These are phyloP conservation scores for Clarias macrocephalus DNA, from an alignment of 2,113 vertebrate species.

Conservation along the genomic window DNA sequence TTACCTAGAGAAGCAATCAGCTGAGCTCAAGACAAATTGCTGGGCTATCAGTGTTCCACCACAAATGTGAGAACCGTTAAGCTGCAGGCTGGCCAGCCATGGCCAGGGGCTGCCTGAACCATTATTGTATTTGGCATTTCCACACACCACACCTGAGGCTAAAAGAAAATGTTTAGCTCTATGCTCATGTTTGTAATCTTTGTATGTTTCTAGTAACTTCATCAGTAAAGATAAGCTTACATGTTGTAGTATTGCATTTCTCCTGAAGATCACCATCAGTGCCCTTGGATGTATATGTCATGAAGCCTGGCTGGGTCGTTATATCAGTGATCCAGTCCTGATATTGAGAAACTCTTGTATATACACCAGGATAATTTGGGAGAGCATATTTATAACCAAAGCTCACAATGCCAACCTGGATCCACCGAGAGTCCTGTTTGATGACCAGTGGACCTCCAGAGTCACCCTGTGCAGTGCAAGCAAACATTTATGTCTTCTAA, in stretches of 20 bases:
- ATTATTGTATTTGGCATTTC: constrained; percentile 44
- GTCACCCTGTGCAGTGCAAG: constrained; percentile 70
- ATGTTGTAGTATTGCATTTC: constrained; percentile 1
- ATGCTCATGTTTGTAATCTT: not conserved
- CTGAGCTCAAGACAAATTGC: constrained; percentile 66
- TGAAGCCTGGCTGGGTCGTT: constrained; percentile 48
- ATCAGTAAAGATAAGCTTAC: constrained; percentile 20
- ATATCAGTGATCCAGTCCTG: constrained; percentile 29
- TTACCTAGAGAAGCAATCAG: no score
- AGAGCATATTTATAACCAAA: constrained; percentile 77
- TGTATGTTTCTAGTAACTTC: not conserved
- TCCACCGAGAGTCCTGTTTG: constrained; percentile 36
- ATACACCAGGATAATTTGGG: no score
- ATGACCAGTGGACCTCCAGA: constrained; percentile 72
- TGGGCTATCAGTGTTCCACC: constrained; percentile 71
- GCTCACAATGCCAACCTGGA: constrained; percentile 72
- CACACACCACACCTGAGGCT: constrained; percentile 64
- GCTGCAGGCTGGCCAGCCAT: constrained; percentile 77
- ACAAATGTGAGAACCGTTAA: constrained; percentile 60
- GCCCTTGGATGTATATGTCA: constrained; percentile 56
- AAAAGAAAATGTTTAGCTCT: not conserved
- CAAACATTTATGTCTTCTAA: not conserved
- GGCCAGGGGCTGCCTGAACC: constrained; percentile 60
- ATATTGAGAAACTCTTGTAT: constrained; percentile 44
- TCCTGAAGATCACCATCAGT: constrained; percentile 56